These are phyloP conservation scores for Caenorhabditis sp. DNA, from an alignment of 2,888 invertebrate species.

Conservation along the genomic window DNA sequence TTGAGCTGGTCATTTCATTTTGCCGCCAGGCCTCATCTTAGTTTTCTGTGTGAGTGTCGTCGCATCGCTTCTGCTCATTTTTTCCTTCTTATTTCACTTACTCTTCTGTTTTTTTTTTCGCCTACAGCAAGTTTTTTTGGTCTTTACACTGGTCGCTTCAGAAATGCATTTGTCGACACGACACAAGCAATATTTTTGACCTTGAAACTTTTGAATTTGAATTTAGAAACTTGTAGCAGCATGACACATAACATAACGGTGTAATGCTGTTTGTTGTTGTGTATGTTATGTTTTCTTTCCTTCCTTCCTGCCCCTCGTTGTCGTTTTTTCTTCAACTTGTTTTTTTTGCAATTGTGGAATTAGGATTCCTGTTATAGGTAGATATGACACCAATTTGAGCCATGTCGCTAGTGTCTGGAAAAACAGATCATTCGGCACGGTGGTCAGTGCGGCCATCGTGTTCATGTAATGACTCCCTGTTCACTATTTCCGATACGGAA, in stretches of 20 bases:
- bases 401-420: conserved; percentile 59
- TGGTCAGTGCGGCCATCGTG: conserved; percentile 66
- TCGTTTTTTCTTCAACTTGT: neutral
- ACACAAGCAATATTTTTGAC: conserved; percentile 22
- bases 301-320: neutral
- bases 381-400: neutral
- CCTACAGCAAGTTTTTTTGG: conserved; percentile 10
- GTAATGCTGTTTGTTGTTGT: neutral
- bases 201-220: conserved; percentile 29
- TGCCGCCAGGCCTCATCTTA: conserved; percentile 12
- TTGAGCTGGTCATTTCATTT: conserved; percentile 38
- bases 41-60: conserved; percentile 18
- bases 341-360: neutral
- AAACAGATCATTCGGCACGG: conserved; percentile 54
- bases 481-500: conserved; percentile 68
- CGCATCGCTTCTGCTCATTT: conserved; percentile 20
- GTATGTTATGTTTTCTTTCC: neutral
- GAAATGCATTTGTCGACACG: neutral
- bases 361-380: no score
- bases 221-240: conserved; percentile 14
- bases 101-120: neutral
- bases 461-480: conserved; percentile 66
- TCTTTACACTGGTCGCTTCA: neutral
- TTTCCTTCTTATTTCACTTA: conserved; percentile 10
- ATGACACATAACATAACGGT: neutral